Evolutionary conservation across 1,140 invertebrate species (phyloP).

Genomic region (Glomeris maerens): DNA sequence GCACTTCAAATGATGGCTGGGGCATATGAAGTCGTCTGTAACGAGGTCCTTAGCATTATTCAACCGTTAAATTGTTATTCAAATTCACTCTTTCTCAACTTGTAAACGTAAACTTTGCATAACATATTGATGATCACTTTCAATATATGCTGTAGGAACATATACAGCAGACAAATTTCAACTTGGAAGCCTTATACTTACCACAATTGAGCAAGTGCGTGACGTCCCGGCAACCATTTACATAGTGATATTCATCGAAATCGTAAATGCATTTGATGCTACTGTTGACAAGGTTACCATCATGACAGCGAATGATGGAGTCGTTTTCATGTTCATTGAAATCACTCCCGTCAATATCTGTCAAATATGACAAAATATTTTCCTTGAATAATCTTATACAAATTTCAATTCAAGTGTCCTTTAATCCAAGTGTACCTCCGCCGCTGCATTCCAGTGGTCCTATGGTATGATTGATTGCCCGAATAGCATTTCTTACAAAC

Average conservation of each 20-base stretch:
- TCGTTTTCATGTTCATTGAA: slow-evolving; percentile 14
- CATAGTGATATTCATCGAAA: slow-evolving; percentile 22
- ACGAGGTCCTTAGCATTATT: too few species aligned
- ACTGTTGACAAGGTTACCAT: slow-evolving; percentile 18
- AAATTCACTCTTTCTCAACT: too few species aligned
- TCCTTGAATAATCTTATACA: too few species aligned
- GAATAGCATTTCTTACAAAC: slow-evolving; percentile 19
- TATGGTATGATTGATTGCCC: slow-evolving; percentile 18
- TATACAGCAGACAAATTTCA: too few species aligned
- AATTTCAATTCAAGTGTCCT: slow-evolving; percentile 11
- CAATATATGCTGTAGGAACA: too few species aligned
- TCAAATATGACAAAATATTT: too few species aligned
- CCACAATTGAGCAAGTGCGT: slow-evolving; percentile 29
- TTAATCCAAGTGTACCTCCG: too few species aligned
- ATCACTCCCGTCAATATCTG: too few species aligned
- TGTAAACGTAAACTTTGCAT: too few species aligned
- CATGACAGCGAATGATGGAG: slow-evolving; percentile 14
- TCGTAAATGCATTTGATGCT: slow-evolving; percentile 20
- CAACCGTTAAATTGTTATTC: too few species aligned
- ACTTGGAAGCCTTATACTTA: too few species aligned
- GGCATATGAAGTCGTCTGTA: slow-evolving; percentile 24
- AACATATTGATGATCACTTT: too few species aligned
- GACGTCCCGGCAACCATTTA: slow-evolving; percentile 28
- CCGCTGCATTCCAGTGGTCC: slow-evolving; percentile 20
- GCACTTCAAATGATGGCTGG: slow-evolving; percentile 28